Evolutionary conservation across 2,113 vertebrate species (phyloP).

Genomic region (Orycteropus afer): DNA sequence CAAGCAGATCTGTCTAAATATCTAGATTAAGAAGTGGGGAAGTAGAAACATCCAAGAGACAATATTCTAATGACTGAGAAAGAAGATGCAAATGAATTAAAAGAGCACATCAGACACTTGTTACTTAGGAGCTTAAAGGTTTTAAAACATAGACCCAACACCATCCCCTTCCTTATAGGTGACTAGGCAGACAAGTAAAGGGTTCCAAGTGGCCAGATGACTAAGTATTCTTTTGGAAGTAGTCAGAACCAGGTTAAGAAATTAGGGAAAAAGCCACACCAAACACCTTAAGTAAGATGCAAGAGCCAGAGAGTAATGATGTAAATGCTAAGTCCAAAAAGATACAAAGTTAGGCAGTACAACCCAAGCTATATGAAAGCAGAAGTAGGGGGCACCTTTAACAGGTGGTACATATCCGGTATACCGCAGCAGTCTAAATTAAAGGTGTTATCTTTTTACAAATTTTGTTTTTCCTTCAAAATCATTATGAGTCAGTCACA

Average conservation of each 20-base stretch:
- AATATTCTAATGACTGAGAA: background rate
- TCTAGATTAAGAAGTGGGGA: background rate
- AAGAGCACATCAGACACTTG: conserved; percentile 9
- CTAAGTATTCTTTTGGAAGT: background rate
- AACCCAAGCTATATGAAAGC: background rate
- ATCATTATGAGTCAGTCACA: background rate
- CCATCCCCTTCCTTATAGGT: background rate
- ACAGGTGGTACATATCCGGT: background rate
- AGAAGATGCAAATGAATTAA: background rate
- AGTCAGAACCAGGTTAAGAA: background rate
- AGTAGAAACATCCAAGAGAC: background rate
- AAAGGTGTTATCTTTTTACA: background rate
- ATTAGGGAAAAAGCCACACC: background rate
- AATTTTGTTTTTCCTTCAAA: conserved; percentile 32
- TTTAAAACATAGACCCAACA: background rate
- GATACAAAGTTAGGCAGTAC: background rate
- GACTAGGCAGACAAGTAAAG: background rate
- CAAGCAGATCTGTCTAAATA: background rate
- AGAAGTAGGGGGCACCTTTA: background rate
- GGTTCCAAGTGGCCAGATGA: background rate
- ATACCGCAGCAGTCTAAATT: background rate
- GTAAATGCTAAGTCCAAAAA: background rate
- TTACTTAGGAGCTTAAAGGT: background rate
- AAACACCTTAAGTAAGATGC: background rate
- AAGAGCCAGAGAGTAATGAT: background rate